Conservation (phyloP, 92 coral and sea anemone species). For the Hydrozoanthus gracilis region DNA sequence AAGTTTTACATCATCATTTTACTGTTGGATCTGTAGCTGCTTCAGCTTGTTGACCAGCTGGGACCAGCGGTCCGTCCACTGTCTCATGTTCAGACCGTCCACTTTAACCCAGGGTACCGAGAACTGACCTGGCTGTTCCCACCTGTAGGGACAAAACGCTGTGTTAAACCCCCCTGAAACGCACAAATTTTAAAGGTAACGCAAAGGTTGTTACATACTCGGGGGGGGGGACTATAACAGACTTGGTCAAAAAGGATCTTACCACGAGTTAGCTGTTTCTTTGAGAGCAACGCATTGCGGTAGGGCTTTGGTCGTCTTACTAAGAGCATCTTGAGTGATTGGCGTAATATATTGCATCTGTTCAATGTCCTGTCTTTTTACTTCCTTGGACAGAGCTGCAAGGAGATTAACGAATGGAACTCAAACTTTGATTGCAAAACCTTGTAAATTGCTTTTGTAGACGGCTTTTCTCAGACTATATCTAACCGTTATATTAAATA, state of each 20-base stretch:
- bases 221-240: not conserved
- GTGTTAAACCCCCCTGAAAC: not conserved
- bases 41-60: constrained; percentile 81
- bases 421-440: not conserved
- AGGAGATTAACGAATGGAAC: not conserved
- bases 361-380: constrained; percentile 72
- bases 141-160: constrained; percentile 61
- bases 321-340: constrained; percentile 77
- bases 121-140: constrained; percentile 99
- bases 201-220: too few species aligned
- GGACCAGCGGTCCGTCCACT: constrained; percentile 98
- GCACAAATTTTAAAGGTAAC: too few species aligned
- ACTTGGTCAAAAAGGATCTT: not conserved
- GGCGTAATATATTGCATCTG: constrained; percentile 88
- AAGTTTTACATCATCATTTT: not conserved
- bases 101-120: constrained; percentile 88
- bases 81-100: constrained; percentile 91
- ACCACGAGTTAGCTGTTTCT: constrained; percentile 92
- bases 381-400: constrained; percentile 80
- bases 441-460: not conserved
- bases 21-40: constrained; percentile 84
- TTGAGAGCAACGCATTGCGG: constrained; percentile 85
- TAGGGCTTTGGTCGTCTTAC: constrained; percentile 81
- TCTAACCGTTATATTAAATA: too few species aligned
- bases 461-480: too few species aligned